These are phyloP conservation scores for Amaurobius ferox DNA, from an alignment of 2,888 invertebrate genomes.

Conservation along the genomic window DNA sequence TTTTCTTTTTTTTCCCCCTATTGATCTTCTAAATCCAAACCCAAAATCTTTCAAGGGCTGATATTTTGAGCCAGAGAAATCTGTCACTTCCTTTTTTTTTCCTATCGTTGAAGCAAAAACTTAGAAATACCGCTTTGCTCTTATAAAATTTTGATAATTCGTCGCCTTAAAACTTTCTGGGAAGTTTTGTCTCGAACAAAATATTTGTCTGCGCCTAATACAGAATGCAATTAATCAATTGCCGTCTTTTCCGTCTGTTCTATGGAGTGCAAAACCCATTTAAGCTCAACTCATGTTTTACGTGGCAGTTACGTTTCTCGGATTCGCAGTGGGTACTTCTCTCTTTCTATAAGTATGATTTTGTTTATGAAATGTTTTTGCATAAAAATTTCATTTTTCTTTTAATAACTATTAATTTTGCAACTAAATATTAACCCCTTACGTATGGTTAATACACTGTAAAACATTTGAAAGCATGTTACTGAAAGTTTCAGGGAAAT, in stretches of 20 bases:
- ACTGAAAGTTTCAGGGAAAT: no score
- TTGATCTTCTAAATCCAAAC: not conserved
- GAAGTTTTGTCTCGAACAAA: not conserved
- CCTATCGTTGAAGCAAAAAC: not conserved
- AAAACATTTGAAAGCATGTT: no score
- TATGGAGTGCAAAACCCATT: not conserved
- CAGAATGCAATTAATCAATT: slow-evolving; percentile 2
- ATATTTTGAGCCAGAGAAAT: not conserved
- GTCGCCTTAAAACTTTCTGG: not conserved
- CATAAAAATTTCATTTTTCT: no score
- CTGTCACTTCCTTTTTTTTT: slow-evolving; percentile 4
- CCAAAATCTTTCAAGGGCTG: not conserved
- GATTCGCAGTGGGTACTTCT: no score
- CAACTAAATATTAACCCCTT: no score
- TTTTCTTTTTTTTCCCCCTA: not conserved
- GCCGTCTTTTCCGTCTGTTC: not conserved
- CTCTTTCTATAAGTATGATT: no score
- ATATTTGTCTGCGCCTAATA: not conserved
- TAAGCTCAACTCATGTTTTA: no score
- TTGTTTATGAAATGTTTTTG: no score
- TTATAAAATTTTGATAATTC: not conserved
- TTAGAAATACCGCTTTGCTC: not conserved
- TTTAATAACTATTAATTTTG: no score
- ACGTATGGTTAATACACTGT: no score
- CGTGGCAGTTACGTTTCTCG: no score